phyloP scores from a whole-genome alignment of 2,797 vertebrate genomes.

The Notamacropus eugenii region DNA sequence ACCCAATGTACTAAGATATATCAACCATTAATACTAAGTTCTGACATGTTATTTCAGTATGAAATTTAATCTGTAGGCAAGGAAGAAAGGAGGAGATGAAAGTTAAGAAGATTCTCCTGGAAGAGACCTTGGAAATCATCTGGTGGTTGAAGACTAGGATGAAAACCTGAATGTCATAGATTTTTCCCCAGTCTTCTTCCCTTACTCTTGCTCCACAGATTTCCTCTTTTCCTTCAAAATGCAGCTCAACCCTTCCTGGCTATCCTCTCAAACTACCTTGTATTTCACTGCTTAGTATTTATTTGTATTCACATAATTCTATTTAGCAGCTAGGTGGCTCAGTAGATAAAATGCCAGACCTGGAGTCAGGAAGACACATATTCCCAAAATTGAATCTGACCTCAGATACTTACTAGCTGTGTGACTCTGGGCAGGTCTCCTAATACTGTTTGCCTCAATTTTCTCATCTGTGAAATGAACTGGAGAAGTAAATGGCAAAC shows the following conservation, averaged over 20 bases:
- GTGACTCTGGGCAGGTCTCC: background rate
- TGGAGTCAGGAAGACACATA: background rate
- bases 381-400: background rate
- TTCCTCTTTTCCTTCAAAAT: too few species aligned
- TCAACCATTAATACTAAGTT: background rate
- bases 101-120: background rate
- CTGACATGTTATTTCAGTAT: constrained; percentile 13
- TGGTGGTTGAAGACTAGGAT: too few species aligned
- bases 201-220: too few species aligned
- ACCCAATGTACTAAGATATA: background rate
- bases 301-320: too few species aligned
- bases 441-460: background rate
- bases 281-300: too few species aligned
- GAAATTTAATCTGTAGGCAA: constrained; percentile 27
- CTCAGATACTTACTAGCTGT: background rate
- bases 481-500: background rate
- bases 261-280: too few species aligned
- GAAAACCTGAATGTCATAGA: too few species aligned
- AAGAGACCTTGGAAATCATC: too few species aligned
- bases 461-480: background rate
- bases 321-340: too few species aligned
- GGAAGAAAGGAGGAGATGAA: background rate
- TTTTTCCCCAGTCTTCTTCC: too few species aligned
- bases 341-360: background rate
- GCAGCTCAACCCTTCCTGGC: too few species aligned